These are phyloP conservation scores for Bombus terrestris DNA, from an alignment of 1,140 invertebrate species.

Conservation along the genomic window DNA sequence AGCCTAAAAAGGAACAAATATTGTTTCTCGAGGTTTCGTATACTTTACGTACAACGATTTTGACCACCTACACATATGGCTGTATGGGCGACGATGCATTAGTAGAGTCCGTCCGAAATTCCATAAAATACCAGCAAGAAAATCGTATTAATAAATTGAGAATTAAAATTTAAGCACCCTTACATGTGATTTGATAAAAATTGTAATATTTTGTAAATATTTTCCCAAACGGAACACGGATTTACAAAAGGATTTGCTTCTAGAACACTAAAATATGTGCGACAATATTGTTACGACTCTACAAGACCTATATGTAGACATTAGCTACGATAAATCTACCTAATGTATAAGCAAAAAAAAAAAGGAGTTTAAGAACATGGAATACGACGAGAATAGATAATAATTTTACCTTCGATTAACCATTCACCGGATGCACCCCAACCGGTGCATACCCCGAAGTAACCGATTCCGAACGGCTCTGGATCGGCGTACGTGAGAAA, in stretches of 20 bases:
- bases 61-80: conserved; percentile 77
- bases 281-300: neutral
- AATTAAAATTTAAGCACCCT: neutral
- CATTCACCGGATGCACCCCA: conserved; percentile 93
- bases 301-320: neutral
- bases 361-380: neutral
- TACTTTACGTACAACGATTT: conserved; percentile 78
- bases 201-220: neutral
- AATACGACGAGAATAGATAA: neutral
- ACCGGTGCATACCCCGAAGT: conserved; percentile 92
- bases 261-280: neutral
- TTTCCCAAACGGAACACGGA: neutral
- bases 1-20: conserved; percentile 41
- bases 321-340: too few relatives aligned
- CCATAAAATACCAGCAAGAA: conserved; percentile 65
- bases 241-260: neutral
- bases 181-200: neutral
- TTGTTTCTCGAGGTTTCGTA: conserved; percentile 49
- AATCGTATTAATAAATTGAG: conserved; percentile 48
- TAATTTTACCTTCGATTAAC: conserved; percentile 88
- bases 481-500: conserved; percentile 89
- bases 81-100: conserved; percentile 66
- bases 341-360: neutral
- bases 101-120: conserved; percentile 66
- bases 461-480: conserved; percentile 86